These are phyloP conservation scores for Pempheris klunzingeri DNA, from an alignment of 2,797 vertebrate genomes.

Conservation along the genomic window DNA sequence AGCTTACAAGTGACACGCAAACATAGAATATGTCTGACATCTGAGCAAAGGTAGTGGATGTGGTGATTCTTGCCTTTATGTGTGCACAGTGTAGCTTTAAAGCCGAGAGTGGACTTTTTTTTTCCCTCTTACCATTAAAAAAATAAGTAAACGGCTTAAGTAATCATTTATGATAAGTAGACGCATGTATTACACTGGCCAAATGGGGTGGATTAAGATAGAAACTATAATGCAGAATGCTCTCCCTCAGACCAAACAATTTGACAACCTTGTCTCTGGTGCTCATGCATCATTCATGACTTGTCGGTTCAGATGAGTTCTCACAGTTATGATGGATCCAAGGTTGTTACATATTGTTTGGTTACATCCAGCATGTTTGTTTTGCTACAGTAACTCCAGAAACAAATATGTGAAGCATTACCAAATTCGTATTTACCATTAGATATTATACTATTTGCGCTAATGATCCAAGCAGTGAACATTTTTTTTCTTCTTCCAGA, in stretches of 20 bases:
- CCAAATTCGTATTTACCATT: conserved; percentile 37
- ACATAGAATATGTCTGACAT: conserved; percentile 15
- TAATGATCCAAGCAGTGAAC: conserved; percentile 15
- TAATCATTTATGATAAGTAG: conserved; percentile 23
- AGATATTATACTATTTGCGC: conserved; percentile 16
- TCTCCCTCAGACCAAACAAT: conserved; percentile 53
- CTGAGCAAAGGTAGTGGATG: background rate
- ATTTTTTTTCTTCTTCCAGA: background rate
- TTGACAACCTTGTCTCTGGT: conserved; percentile 62
- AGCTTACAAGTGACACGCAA: conserved; percentile 47
- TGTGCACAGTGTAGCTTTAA: background rate
- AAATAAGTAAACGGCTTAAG: background rate
- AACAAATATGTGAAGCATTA: conserved; percentile 2
- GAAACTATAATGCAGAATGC: conserved; percentile 48
- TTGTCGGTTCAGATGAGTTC: conserved; percentile 66
- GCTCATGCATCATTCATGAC: conserved; percentile 72
- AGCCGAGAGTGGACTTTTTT: conserved; percentile 4
- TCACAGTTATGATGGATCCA: conserved; percentile 49
- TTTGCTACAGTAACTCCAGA: conserved; percentile 34
- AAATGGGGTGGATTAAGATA: conserved; percentile 47
- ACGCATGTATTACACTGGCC: conserved; percentile 23
- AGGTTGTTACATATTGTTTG: conserved; percentile 54
- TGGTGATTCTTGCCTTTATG: conserved; percentile 22
- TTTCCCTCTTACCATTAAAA: conserved; percentile 25
- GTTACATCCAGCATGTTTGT: conserved; percentile 44